Base-by-base conservation (phyloP, 2,113 vertebrate genomes). In the Ailuropoda melanoleuca region DNA sequence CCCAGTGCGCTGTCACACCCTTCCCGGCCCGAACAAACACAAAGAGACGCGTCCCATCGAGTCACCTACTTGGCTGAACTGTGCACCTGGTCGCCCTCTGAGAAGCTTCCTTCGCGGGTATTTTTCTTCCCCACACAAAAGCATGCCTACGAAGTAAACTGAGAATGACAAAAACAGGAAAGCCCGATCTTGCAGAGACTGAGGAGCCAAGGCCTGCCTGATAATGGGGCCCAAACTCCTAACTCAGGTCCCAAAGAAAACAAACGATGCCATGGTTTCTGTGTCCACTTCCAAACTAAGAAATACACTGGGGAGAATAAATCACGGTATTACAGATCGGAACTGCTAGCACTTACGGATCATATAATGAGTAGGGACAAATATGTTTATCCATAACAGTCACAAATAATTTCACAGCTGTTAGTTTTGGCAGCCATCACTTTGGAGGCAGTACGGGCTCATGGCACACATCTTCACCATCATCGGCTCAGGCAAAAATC, bases 11-110 rank as follows among this genome's bases (percentile, higher is more conserved):
- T 21, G 97, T 78, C 96, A 96, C 97, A 80, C 97, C 97, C 97
- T 98, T 98, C 98, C 98, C 98, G 89, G 95, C 93, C 0, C 4
- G 90, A 96, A 77, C 92, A 97, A 98, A 94, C 96, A 97, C 93
- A 96, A 89, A 84, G 96, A 96, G 98, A 97, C 96, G n/a, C 74
- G 62, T 87, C 97, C 94, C 78, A 64, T 29, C 17, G 19, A 29
- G 88, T 66, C 60, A 46, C 83, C 43, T 90, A 93, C 96, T 97
- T 93, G 48, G 97, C 93, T 90, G 92, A 98, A 87, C 81, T 74
- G 43, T 58, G 85, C 68, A 97, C 93, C 97, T 94, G 92, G 68
- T 85, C 94, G 50, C 94, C 84, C 94, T 81, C 83, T 81, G 34
- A 72, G 88, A 77, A n/a, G 78, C 68, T 90, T 97, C 95, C 94